Evolutionary conservation across 2,888 invertebrate species (phyloP).

Genomic region (Dryobota labecula): DNA sequence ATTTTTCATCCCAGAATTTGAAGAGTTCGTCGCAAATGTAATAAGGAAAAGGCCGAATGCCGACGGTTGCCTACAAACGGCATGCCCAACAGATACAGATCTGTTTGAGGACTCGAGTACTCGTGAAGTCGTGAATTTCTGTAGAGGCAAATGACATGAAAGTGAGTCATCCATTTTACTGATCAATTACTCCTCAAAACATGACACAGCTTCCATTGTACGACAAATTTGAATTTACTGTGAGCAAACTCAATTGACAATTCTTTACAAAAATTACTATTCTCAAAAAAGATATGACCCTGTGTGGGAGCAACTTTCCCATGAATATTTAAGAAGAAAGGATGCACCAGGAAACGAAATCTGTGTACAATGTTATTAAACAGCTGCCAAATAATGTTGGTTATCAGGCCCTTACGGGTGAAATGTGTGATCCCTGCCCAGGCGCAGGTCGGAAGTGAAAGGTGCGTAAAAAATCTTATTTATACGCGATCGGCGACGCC

Average conservation of each 20-base stretch:
- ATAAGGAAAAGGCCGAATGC: slow-evolving; percentile 41
- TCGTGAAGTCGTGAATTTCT: slow-evolving; percentile 14
- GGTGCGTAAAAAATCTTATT: slow-evolving; percentile 83
- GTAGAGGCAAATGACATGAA: slow-evolving; percentile 13
- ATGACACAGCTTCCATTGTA: slow-evolving; percentile 46
- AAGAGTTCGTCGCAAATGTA: slow-evolving; percentile 32
- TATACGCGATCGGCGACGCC: slow-evolving; percentile 76
- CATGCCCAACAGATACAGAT: slow-evolving; percentile 17
- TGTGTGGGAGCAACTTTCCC: slow-evolving; percentile 72
- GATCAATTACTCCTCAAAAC: slow-evolving; percentile 34
- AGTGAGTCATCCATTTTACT: slow-evolving; percentile 46
- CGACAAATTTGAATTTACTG: slow-evolving; percentile 34
- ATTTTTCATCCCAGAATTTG: slow-evolving; percentile 45
- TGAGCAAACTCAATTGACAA: slow-evolving; percentile 28
- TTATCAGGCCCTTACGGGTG: slow-evolving; percentile 75
- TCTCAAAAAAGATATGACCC: slow-evolving; percentile 46
- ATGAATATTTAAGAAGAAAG: slow-evolving; percentile 73
- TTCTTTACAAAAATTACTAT: slow-evolving; percentile 20
- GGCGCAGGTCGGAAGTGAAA: slow-evolving; percentile 86
- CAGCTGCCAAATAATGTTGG: slow-evolving; percentile 79
- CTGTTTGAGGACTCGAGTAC: background rate
- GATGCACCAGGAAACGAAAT: slow-evolving; percentile 78
- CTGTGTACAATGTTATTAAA: slow-evolving; percentile 68
- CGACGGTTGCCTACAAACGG: background rate
- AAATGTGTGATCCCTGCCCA: slow-evolving; percentile 78